A percentile compares a stretch with the other conserved stretches of the same genome.
Evolutionary conservation across 2,797 vertebrate genomes (phyloP).

Genomic region (Delichon dasypus): DNA sequence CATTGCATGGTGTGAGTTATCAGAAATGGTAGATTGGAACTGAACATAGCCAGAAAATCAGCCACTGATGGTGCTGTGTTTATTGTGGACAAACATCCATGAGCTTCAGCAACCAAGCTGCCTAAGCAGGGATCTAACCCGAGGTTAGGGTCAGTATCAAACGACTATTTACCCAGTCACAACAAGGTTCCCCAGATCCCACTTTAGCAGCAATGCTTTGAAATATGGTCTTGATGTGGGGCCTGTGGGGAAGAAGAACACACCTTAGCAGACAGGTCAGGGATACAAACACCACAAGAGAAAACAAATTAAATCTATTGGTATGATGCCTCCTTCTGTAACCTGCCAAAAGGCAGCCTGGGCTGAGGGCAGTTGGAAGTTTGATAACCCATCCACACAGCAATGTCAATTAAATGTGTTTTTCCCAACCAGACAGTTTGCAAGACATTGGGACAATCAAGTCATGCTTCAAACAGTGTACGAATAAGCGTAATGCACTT

Average conservation of each 20-base stretch:
- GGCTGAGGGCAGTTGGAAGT: neutral
- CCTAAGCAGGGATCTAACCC: neutral
- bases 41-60: neutral
- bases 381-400: neutral
- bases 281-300: neutral
- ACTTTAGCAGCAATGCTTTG: slow-evolving; percentile 97
- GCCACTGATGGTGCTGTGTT: neutral
- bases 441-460: neutral
- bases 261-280: neutral
- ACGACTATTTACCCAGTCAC: slow-evolving; percentile 90
- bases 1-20: neutral
- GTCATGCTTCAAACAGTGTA: neutral
- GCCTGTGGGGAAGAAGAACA: slow-evolving; percentile 77
- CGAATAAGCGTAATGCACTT: neutral
- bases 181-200: slow-evolving; percentile 93
- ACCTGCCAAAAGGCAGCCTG: neutral
- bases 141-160: neutral
- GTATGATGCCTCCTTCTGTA: neutral
- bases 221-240: slow-evolving; percentile 95
- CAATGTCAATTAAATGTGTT: neutral
- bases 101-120: neutral
- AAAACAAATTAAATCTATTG: accelerated
- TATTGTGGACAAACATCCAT: neutral
- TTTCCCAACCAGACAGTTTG: neutral
- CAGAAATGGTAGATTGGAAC: neutral